Base-by-base conservation (phyloP, 92 coral and sea anemone species). In the Montipora capitata region DNA sequence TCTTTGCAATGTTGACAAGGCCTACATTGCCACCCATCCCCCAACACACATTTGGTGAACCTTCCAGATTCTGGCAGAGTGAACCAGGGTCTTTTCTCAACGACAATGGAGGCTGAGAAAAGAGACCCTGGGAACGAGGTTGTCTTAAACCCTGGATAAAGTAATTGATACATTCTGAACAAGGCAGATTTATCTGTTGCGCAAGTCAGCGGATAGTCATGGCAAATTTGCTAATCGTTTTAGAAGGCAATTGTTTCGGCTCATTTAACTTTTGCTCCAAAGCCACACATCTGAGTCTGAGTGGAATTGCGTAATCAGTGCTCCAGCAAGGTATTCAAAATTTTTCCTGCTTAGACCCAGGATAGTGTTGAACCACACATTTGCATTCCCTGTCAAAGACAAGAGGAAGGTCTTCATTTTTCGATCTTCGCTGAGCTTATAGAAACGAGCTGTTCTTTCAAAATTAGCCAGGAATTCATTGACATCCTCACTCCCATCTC, bases 171-270 rank as follows among this genome's bases (percentile, higher is more conserved):
- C 88, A 76, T 76, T 85, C 83, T 40, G 65, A 14, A 7, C 45
- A 62, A 3, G 82, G 74, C 2, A 76, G 38, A 11, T 48, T 56
- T 35, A 69, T 18, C 13, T 74, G 43, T 59, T 71, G 74, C 35
- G 79, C 42, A 14, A 68, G 40, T 13, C 82, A 66, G 6, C 85
- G 27, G 17, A 86, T 86, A 1, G 63, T 70, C 9, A 79, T 79
- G 15, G 90, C 90, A 27, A 77, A 86, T 56, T 78, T 65, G 8
- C 78, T 54, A n/a, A 86, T 85, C 12, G 84, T 27, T 14, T 86
- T 83, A 35, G 65, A 63, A 10, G 76, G 57, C 18, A 85, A 52
- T 67, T 72, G 76, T 42, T 71, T 71, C 2, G 35, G 17, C 13
- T 71, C 76, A 20, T 71, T 41, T 8, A 69, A 13, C 42, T 69